These are phyloP conservation scores for Lochmaea crataegi DNA, from an alignment of 2,888 invertebrate species.

Conservation along the genomic window DNA sequence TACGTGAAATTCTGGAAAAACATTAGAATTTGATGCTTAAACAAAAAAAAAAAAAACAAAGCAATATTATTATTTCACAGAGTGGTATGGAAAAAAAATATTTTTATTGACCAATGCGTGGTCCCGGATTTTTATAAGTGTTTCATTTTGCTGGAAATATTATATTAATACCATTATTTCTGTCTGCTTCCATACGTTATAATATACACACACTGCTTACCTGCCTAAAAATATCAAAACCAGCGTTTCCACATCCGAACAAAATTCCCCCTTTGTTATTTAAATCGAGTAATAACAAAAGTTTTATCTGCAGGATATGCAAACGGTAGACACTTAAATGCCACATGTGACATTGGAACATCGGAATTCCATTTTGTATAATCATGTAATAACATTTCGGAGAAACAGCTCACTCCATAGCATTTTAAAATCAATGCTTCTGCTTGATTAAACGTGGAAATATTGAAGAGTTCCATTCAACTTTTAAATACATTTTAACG, in stretches of 20 bases:
- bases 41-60: too few relatives aligned
- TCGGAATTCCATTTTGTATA: constrained; percentile 35
- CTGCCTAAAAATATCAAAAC: constrained; percentile 4
- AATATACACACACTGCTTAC: background rate
- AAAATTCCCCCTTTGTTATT: constrained; percentile 21
- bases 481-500: background rate
- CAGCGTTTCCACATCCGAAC: constrained; percentile 3
- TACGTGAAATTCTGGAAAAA: too few relatives aligned
- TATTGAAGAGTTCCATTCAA: constrained; percentile 4
- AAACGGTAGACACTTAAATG: constrained; percentile 29
- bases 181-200: too few relatives aligned
- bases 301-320: constrained; percentile 33
- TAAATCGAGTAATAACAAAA: constrained; percentile 32
- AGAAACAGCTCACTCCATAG: constrained; percentile 30
- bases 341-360: constrained; percentile 35
- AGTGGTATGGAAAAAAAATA: too few relatives aligned
- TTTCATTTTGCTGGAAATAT: too few relatives aligned
- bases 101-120: too few relatives aligned
- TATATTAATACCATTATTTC: too few relatives aligned
- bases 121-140: too few relatives aligned
- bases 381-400: constrained; percentile 34
- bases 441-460: constrained; percentile 21
- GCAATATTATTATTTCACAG: too few relatives aligned
- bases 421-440: constrained; percentile 26
- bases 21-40: too few relatives aligned